Conservation (phyloP, 2,113 vertebrate genomes). For the Erythrocebus patas region DNA sequence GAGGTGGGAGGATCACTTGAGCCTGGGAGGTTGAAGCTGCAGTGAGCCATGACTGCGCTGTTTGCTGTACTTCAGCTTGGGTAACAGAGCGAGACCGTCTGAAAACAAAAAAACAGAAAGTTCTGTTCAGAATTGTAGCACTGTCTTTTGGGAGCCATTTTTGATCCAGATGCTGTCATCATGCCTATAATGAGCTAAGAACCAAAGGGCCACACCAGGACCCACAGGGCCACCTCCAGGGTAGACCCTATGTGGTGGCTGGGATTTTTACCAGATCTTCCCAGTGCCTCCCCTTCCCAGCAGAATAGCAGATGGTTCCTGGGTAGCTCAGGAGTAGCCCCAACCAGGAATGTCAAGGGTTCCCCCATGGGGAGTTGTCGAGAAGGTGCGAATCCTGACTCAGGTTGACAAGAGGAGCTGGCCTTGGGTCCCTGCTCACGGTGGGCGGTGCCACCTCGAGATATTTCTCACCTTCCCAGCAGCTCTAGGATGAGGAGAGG, state of each 20-base stretch:
- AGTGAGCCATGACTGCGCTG: too few species aligned
- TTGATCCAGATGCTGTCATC: not conserved
- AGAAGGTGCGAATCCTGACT: not conserved
- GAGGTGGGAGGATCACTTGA: too few species aligned
- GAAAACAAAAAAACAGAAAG: not conserved
- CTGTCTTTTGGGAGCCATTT: not conserved
- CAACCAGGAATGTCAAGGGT: not conserved
- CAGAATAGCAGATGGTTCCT: not conserved
- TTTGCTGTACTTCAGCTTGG: too few species aligned
- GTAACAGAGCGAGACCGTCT: too few species aligned
- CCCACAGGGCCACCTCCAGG: not conserved
- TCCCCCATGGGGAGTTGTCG: rapidly evolving
- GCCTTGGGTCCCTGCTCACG: rapidly evolving
- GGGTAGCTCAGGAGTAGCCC: not conserved
- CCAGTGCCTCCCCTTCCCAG: not conserved
- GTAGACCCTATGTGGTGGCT: not conserved
- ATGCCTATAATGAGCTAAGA: not conserved
- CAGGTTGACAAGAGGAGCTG: not conserved
- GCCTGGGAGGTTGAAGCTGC: too few species aligned
- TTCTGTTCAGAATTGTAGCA: not conserved
- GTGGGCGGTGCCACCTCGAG: too few species aligned
- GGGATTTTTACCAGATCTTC: not conserved
- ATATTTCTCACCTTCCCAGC: not conserved
- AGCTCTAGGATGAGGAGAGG: not conserved
- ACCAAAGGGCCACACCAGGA: not conserved